Base-by-base conservation (phyloP, 2,797 vertebrate genomes). In the Leuciscus waleckii region DNA sequence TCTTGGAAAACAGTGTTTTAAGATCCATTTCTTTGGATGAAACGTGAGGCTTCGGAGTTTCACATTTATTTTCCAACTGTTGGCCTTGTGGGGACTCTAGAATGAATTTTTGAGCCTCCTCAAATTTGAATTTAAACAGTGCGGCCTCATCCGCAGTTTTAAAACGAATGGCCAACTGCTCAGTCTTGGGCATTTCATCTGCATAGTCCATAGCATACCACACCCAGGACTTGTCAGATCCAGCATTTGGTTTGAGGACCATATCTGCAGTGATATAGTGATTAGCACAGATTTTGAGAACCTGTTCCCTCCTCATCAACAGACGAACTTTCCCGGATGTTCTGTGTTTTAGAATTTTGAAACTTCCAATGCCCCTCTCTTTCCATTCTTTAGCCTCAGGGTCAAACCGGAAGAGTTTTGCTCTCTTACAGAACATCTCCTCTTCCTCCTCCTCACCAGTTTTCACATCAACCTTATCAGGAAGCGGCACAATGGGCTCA, bases 391-490 rank as follows among this genome's bases (percentile, higher is more conserved):
- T 99, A 61, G 95, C 93, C 83, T 99, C 97, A 0, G 94, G 90
- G 90, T 99, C 98, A 92, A 99, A 99, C 75, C 98, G 94, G 49
- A 95, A 99, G 7, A 99, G 94, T 86, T 99, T 99, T 81, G 97
- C 98, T 88, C 98, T 95, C 88, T 98, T 98, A 90, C 97, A 99
- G 89, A 98, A 99, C 90, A 99, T 96, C 89, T 98, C 97, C 89
- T 99, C 97, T 87, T 99, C 98, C 78, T 99, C 98, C 92, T 99
- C 98, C 74, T 99, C 98, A 14, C 98, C 98, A 0, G 98, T 99
- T 94, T 98, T 99, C 9, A 99, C 97, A 92, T 99, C 98, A 78
- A 99, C 95, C 91, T 99, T 99, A 89, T 99, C 98, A 85, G 98
- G 98, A 61, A 99, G 96, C 21, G 98, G 98, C 14, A 99, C 98